These are phyloP conservation scores for Napeogenes sylphis DNA, from an alignment of 2,888 invertebrate species.

Conservation along the genomic window DNA sequence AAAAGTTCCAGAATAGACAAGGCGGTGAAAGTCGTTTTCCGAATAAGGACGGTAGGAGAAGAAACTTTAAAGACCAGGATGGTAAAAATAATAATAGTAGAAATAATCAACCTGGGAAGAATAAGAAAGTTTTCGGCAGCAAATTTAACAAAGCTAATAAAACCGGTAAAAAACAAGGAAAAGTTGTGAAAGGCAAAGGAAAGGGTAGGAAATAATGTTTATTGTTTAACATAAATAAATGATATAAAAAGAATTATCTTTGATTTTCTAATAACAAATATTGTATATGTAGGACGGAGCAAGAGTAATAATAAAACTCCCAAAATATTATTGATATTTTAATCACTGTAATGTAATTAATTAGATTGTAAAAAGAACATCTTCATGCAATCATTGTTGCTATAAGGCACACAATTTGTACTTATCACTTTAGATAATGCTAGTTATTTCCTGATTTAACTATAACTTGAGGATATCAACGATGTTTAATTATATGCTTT, in stretches of 20 bases:
- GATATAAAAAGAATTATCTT: no score
- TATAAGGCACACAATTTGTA: constrained; percentile 12
- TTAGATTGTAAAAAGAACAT: neutral
- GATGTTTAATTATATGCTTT: no score
- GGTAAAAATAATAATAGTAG: constrained; percentile 37
- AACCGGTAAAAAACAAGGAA: constrained; percentile 40
- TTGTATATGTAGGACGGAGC: no score
- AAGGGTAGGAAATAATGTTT: constrained; percentile 38
- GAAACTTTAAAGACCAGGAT: constrained; percentile 33
- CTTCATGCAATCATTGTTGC: constrained; percentile 3
- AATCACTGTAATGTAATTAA: constrained; percentile 1
- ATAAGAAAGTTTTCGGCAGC: constrained; percentile 28
- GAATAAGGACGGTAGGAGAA: constrained; percentile 22
- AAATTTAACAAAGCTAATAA: constrained; percentile 55
- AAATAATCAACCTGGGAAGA: constrained; percentile 41
- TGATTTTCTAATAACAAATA: no score
- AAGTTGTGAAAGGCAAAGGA: constrained; percentile 46
- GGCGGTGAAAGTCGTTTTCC: constrained; percentile 21
- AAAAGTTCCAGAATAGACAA: constrained; percentile 38
- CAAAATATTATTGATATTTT: no score
- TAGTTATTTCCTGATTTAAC: neutral
- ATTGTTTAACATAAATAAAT: neutral
- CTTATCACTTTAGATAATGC: neutral
- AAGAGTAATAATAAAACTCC: no score
- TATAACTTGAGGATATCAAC: no score